These are phyloP conservation scores for Stenolophus ochropezus DNA, from an alignment of 2,888 invertebrate genomes.

Conservation along the genomic window DNA sequence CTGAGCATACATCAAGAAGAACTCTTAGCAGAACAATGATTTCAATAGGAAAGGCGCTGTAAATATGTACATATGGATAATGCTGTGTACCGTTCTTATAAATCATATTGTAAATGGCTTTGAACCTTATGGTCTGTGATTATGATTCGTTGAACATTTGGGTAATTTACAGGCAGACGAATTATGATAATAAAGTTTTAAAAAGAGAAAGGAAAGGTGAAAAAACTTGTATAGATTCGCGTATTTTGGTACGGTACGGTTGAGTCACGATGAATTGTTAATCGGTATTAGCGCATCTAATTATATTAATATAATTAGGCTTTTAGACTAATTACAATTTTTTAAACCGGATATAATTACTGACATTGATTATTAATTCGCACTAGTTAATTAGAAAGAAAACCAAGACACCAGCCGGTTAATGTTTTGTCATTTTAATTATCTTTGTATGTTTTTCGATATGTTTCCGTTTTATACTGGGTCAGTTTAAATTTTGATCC, in stretches of 20 bases:
- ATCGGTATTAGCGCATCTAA: slow-evolving; percentile 24
- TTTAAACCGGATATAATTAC: slow-evolving; percentile 33
- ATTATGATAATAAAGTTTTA: slow-evolving; percentile 37
- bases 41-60: too few species aligned
- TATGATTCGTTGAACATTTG: background rate
- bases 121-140: background rate
- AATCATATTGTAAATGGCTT: background rate
- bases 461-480: slow-evolving; percentile 38
- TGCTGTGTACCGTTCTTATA: too few species aligned
- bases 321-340: slow-evolving; percentile 8
- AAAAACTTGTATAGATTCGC: slow-evolving; percentile 46
- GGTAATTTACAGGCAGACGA: background rate
- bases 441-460: slow-evolving; percentile 34
- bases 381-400: slow-evolving; percentile 34
- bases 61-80: background rate
- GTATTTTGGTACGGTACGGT: slow-evolving; percentile 22
- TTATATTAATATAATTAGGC: slow-evolving; percentile 1
- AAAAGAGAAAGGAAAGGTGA: slow-evolving; percentile 54
- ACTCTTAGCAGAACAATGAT: too few species aligned
- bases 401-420: background rate
- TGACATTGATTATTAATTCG: slow-evolving; percentile 32
- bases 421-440: slow-evolving; percentile 33
- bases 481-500: slow-evolving; percentile 46
- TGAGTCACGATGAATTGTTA: slow-evolving; percentile 38
- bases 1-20: too few species aligned